Percentiles rank a stretch among this genome's conserved stretches.
phyloP scores from a whole-genome alignment of 2,113 vertebrate genomes.

The Prolemur simus region DNA sequence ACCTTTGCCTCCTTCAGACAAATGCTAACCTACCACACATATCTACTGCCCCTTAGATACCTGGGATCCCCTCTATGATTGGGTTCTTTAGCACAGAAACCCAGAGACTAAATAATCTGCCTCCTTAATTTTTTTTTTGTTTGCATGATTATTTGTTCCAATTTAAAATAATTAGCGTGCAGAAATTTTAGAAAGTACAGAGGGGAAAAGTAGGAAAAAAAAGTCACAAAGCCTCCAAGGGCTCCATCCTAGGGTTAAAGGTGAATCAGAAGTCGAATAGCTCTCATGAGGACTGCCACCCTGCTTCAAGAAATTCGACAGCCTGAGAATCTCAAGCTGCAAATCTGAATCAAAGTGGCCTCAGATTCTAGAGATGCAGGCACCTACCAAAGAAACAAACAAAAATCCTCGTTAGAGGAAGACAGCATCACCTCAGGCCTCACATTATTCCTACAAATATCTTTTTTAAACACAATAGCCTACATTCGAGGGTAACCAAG shows the following conservation, averaged over 20 bases:
- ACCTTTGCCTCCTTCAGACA: not conserved
- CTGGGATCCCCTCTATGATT: not conserved
- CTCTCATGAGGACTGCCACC: not conserved
- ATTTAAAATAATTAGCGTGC: constrained; percentile 7
- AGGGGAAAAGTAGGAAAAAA: not conserved
- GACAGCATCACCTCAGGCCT: not conserved
- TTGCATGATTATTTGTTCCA: not conserved
- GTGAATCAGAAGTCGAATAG: not conserved
- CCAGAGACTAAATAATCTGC: not conserved
- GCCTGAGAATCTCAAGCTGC: not conserved
- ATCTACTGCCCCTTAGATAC: not conserved
- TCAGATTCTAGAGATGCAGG: not conserved
- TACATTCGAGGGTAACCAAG: not conserved
- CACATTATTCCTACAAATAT: not conserved
- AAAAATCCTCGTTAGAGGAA: not conserved
- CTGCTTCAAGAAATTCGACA: not conserved
- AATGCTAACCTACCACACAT: not conserved
- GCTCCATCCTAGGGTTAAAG: not conserved
- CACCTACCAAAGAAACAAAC: not conserved
- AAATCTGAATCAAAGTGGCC: not conserved
- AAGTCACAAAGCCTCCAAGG: not conserved
- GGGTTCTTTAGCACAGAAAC: not conserved
- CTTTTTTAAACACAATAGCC: not conserved
- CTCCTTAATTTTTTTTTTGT: not conserved
- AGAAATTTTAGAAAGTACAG: not conserved